Evolutionary conservation across 2,888 invertebrate genomes (phyloP).

Genomic region (Heteropelma amictum): DNA sequence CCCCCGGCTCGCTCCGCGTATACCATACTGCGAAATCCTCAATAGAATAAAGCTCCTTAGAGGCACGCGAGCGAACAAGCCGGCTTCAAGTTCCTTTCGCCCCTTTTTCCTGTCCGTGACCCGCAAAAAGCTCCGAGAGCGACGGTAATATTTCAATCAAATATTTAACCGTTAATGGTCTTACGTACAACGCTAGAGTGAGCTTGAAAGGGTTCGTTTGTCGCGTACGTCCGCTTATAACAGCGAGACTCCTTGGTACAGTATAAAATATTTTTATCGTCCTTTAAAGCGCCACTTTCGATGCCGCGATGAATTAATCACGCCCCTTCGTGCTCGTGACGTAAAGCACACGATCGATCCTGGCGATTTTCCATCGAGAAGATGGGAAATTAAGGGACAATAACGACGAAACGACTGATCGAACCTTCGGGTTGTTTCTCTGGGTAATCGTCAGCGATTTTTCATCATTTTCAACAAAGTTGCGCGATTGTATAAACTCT

Average conservation of each 20-base stretch:
- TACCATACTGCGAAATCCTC: constrained; percentile 51
- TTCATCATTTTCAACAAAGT: too few species aligned
- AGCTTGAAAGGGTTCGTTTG: constrained; percentile 61
- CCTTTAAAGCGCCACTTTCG: constrained; percentile 65
- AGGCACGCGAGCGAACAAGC: constrained; percentile 67
- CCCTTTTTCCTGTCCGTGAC: constrained; percentile 1
- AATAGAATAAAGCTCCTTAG: constrained; percentile 63
- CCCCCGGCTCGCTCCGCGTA: constrained; percentile 41
- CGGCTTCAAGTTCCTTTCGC: background rate
- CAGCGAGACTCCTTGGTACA: constrained; percentile 25
- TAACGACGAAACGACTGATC: too few species aligned
- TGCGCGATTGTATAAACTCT: too few species aligned
- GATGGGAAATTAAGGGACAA: too few species aligned
- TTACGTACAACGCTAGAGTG: constrained; percentile 63
- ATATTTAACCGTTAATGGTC: constrained; percentile 71
- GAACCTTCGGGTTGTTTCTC: too few species aligned
- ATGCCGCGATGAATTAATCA: constrained; percentile 68
- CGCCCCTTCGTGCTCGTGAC: constrained; percentile 18
- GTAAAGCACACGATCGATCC: background rate
- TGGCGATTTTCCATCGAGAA: background rate
- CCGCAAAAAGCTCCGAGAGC: constrained; percentile 20
- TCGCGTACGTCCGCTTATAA: constrained; percentile 5
- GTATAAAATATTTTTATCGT: constrained; percentile 62
- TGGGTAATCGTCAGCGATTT: too few species aligned
- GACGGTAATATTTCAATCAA: constrained; percentile 73